Percentiles rank a stretch among this genome's conserved stretches.
Conservation (phyloP, 2,113 vertebrate genomes). For the Notiomystis cincta region DNA sequence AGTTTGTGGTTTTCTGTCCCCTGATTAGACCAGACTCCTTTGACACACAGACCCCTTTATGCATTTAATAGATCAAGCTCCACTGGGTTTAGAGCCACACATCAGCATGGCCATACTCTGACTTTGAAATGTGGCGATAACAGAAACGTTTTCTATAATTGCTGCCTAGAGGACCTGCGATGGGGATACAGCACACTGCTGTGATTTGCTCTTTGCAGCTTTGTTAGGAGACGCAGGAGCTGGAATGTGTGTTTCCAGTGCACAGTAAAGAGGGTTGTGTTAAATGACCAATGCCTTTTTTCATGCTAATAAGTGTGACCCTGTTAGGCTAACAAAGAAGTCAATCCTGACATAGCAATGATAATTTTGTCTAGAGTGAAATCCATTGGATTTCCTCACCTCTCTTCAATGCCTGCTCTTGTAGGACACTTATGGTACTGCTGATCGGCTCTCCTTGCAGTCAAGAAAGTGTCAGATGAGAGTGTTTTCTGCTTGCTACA, state of each 20-base stretch:
- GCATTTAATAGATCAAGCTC: conserved; percentile 7
- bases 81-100: neutral
- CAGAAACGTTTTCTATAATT: neutral
- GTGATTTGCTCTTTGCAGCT: conserved; percentile 11
- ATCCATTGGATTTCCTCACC: neutral
- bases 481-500: conserved; percentile 51
- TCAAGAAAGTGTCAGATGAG: conserved; percentile 47
- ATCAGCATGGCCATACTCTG: neutral
- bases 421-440: conserved; percentile 23
- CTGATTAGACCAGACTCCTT: neutral
- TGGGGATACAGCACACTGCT: neutral
- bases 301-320: conserved; percentile 25
- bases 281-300: conserved; percentile 22
- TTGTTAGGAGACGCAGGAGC: neutral
- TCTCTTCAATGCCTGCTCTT: conserved; percentile 44
- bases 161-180: conserved; percentile 14
- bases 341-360: neutral
- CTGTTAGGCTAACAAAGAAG: conserved; percentile 15
- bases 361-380: conserved; percentile 3
- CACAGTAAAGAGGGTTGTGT: neutral
- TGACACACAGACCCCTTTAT: conserved; percentile 44
- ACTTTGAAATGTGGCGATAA: conserved; percentile 10
- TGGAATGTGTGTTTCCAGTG: conserved; percentile 8
- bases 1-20: conserved; percentile 39
- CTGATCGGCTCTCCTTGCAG: conserved; percentile 1